Conservation (phyloP, 2,888 invertebrate genomes). For the Plagodis dolabraria region DNA sequence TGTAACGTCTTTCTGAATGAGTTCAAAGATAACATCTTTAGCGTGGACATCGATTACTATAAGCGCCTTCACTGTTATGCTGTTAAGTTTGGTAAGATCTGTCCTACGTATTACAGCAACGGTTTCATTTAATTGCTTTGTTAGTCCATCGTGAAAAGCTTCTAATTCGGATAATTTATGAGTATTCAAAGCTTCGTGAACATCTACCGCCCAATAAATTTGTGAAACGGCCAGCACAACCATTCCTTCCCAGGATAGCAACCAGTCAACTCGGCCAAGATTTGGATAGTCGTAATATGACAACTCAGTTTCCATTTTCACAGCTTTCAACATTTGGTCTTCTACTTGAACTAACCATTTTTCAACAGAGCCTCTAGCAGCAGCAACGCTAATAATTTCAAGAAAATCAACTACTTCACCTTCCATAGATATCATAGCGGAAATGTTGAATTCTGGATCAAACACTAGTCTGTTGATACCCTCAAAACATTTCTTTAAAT, state of each 20-base stretch:
- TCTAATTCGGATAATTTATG: conserved; percentile 83
- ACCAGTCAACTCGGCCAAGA: conserved; percentile 87
- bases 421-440: conserved; percentile 91
- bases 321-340: conserved; percentile 90
- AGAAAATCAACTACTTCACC: conserved; percentile 88
- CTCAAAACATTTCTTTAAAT: conserved; percentile 95
- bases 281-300: conserved; percentile 88
- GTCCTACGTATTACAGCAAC: conserved; percentile 90
- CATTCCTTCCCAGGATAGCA: conserved; percentile 92
- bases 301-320: conserved; percentile 87
- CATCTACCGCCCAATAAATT: conserved; percentile 93
- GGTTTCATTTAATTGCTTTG: conserved; percentile 88
- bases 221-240: conserved; percentile 91
- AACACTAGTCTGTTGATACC: conserved; percentile 91
- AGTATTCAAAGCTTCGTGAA: conserved; percentile 87
- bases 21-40: conserved; percentile 90
- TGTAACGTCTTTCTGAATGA: conserved; percentile 86
- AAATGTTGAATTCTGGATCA: conserved; percentile 89
- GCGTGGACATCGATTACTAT: conserved; percentile 95
- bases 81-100: conserved; percentile 87
- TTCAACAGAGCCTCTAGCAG: conserved; percentile 93
- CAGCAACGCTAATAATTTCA: conserved; percentile 87
- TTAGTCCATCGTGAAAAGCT: conserved; percentile 83
- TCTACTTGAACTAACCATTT: conserved; percentile 94
- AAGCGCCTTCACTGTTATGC: conserved; percentile 92